Percentiles rank a stretch among this genome's conserved stretches.
Evolutionary conservation across 2,797 vertebrate genomes (phyloP).

Genomic region (Rhabdomys pumilio): DNA sequence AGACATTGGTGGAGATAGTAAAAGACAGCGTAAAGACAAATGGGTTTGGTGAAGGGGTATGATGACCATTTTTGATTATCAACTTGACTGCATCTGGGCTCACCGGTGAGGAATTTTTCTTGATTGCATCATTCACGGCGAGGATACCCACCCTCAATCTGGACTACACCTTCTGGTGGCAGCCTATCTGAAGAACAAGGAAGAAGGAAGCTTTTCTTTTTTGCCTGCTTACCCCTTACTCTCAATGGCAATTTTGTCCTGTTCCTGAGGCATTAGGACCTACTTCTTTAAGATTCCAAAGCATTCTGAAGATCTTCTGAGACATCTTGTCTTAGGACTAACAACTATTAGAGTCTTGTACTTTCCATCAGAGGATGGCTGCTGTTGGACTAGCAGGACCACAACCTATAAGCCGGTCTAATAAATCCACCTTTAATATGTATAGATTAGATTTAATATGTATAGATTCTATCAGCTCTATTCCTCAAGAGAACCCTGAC

Average conservation of each 20-base stretch:
- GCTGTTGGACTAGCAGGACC: not conserved
- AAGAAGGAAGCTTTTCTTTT: not conserved
- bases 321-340: not conserved
- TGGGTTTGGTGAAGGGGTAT: not conserved
- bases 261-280: not conserved
- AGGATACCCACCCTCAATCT: not conserved
- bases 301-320: not conserved
- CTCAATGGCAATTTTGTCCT: not conserved
- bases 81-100: not conserved
- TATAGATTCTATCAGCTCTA: not conserved
- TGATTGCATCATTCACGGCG: not conserved
- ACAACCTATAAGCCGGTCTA: not conserved
- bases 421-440: not conserved
- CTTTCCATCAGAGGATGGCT: not conserved
- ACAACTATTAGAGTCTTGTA: not conserved
- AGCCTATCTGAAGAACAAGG: not conserved
- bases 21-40: constrained; percentile 17
- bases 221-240: not conserved
- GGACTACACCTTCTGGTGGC: not conserved
- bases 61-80: not conserved
- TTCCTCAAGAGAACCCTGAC: not conserved
- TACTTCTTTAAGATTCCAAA: not conserved
- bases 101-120: not conserved
- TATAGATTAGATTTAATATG: not conserved
- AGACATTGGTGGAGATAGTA: not conserved